phyloP scores from a whole-genome alignment of 2,113 vertebrate genomes.

The Psittacus erithacus region DNA sequence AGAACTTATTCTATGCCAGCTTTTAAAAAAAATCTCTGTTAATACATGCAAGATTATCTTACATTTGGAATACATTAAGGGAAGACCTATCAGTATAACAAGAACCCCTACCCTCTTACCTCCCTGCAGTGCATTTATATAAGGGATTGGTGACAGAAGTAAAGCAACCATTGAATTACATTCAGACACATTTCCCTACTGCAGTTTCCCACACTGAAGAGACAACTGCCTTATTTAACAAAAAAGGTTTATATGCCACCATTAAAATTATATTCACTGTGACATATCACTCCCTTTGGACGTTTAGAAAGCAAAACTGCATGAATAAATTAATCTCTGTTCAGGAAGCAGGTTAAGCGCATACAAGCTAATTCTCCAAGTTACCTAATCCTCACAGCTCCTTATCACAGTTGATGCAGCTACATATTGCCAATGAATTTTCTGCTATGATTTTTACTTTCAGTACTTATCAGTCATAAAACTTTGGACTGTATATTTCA shows the following conservation, averaged over 20 bases:
- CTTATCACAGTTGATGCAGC: neutral
- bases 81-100: neutral
- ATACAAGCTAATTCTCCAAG: accelerated
- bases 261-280: neutral
- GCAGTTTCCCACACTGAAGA: neutral
- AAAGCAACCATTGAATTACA: neutral
- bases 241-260: neutral
- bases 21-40: neutral
- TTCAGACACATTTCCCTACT: neutral
- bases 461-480: neutral
- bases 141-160: neutral
- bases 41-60: neutral
- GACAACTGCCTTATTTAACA: neutral
- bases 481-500: neutral
- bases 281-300: neutral
- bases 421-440: neutral
- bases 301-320: neutral
- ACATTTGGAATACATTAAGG: neutral
- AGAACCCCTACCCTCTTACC: neutral
- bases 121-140: neutral
- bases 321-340: neutral
- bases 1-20: neutral
- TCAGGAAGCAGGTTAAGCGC: neutral
- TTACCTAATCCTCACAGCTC: neutral
- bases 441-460: neutral